phyloP scores from a whole-genome alignment of 2,888 invertebrate species.

The Papilio demoleus region DNA sequence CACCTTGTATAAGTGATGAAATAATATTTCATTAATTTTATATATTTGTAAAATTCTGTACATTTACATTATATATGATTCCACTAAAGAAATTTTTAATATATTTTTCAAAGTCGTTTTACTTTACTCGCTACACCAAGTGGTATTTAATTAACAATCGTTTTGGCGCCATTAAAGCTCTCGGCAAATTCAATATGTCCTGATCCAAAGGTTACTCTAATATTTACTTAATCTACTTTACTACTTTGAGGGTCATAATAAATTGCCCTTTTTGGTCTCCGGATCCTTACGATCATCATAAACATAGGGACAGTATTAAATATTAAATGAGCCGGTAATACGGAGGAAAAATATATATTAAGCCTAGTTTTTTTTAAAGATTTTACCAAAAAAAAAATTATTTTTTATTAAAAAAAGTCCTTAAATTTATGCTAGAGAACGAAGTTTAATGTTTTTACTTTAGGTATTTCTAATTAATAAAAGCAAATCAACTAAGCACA shows the following conservation, averaged over 20 bases:
- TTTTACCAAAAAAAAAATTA: too few relatives aligned
- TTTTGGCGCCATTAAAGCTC: conserved; percentile 31
- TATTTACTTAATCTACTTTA: conserved; percentile 16
- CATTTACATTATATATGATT: background rate
- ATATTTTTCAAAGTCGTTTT: conserved; percentile 21
- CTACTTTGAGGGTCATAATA: conserved; percentile 7
- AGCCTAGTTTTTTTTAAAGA: too few relatives aligned
- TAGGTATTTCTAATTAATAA: background rate
- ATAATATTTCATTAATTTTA: too few relatives aligned
- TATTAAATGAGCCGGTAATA: too few relatives aligned
- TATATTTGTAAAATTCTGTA: too few relatives aligned
- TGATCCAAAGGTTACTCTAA: conserved; percentile 26
- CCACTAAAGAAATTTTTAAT: background rate
- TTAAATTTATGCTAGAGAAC: too few relatives aligned
- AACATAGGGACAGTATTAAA: too few relatives aligned
- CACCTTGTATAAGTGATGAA: too few relatives aligned
- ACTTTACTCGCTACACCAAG: conserved; percentile 19
- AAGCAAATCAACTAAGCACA: too few relatives aligned
- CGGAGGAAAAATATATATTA: too few relatives aligned
- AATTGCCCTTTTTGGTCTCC: background rate
- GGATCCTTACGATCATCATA: background rate
- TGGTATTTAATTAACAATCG: conserved; percentile 31
- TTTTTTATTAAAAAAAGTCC: too few relatives aligned
- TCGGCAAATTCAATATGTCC: conserved; percentile 26
- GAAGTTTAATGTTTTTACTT: background rate